Evolutionary conservation across 2,888 invertebrate species (phyloP).

Genomic region (Dichetophora obliterata): DNA sequence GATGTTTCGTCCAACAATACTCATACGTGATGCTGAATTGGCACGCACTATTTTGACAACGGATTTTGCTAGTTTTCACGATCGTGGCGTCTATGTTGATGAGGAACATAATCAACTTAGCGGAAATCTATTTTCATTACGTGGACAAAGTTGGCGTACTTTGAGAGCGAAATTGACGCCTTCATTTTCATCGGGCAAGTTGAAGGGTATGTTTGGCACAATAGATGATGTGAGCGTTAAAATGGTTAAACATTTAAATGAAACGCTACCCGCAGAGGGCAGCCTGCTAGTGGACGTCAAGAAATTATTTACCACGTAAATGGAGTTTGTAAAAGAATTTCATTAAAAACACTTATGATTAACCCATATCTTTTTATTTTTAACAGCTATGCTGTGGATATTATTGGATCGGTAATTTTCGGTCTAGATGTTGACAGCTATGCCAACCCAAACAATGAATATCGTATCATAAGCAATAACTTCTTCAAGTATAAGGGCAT

Average conservation of each 20-base stretch:
- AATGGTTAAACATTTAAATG: constrained; percentile 70
- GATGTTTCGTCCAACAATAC: constrained; percentile 74
- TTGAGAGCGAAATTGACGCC: constrained; percentile 77
- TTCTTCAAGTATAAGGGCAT: constrained; percentile 15
- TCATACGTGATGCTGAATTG: constrained; percentile 75
- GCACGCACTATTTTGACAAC: constrained; percentile 74
- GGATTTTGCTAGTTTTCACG: constrained; percentile 77
- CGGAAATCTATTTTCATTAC: constrained; percentile 70
- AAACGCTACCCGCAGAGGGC: constrained; percentile 60
- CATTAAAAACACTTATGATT: background rate
- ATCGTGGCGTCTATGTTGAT: constrained; percentile 76
- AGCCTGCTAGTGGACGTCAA: constrained; percentile 70
- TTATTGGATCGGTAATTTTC: constrained; percentile 68
- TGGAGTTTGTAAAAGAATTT: background rate
- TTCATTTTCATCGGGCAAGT: constrained; percentile 77
- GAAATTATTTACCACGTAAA: constrained; percentile 55
- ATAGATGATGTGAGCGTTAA: constrained; percentile 73
- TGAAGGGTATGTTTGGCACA: constrained; percentile 76
- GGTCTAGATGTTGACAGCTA: constrained; percentile 64
- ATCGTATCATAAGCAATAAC: constrained; percentile 46
- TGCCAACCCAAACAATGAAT: constrained; percentile 58
- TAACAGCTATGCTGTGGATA: constrained; percentile 65
- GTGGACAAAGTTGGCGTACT: constrained; percentile 74
- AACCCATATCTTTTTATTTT: background rate
- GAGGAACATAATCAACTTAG: constrained; percentile 75